A percentile compares a stretch with the other conserved stretches of the same genome.
phyloP scores from a whole-genome alignment of 1,140 invertebrate species.

The Apis cerana region DNA sequence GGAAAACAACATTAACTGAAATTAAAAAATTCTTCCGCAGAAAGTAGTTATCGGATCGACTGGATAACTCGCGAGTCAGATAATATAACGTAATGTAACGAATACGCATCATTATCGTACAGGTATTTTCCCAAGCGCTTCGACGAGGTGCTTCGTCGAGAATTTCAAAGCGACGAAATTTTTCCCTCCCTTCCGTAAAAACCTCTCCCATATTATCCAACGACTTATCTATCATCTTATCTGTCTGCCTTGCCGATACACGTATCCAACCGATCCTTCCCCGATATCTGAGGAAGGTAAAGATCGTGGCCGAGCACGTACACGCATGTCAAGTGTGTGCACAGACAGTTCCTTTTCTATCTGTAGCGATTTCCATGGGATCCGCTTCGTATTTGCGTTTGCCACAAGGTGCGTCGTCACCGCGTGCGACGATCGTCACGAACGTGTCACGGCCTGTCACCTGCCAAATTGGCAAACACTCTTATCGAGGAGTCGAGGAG shows the following conservation, averaged over 20 bases:
- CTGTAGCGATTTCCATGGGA: conserved; percentile 55
- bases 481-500: conserved; percentile 50
- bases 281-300: conserved; percentile 60
- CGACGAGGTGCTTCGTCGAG: neutral
- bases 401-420: conserved; percentile 69
- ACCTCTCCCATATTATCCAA: conserved; percentile 4
- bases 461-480: conserved; percentile 71
- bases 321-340: conserved; percentile 51
- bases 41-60: too few relatives aligned
- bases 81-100: too few relatives aligned
- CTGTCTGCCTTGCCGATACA: conserved; percentile 32
- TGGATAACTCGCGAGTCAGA: too few relatives aligned
- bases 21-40: too few relatives aligned
- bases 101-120: too few relatives aligned
- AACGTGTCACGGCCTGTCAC: conserved; percentile 61
- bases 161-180: conserved; percentile 11
- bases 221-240: conserved; percentile 49
- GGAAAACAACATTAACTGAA: too few relatives aligned
- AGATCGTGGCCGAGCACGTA: conserved; percentile 46
- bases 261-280: conserved; percentile 46
- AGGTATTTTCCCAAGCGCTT: too few relatives aligned
- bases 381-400: conserved; percentile 66
- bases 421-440: conserved; percentile 55
- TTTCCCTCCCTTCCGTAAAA: conserved; percentile 17
- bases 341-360: conserved; percentile 56